phyloP scores from a whole-genome alignment of 64 coral and sea anemone species.

The Porites lutea region DNA sequence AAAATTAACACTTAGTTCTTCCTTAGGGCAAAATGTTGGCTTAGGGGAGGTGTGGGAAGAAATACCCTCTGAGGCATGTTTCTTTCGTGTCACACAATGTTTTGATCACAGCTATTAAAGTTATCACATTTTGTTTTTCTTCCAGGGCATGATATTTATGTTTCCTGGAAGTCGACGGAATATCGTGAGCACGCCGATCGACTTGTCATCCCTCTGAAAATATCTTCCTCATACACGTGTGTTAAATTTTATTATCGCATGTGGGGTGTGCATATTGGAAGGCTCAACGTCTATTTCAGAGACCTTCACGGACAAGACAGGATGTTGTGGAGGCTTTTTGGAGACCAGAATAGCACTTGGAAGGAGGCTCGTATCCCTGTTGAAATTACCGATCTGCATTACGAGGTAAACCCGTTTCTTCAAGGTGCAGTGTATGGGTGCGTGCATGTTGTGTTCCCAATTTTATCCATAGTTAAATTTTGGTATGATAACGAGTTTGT shows the following conservation, averaged over 20 bases:
- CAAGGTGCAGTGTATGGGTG: too few species aligned
- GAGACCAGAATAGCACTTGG: conserved; percentile 36
- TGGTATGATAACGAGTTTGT: too few species aligned
- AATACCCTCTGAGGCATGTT: too few species aligned
- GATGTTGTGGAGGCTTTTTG: conserved; percentile 29
- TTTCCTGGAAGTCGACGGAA: not conserved
- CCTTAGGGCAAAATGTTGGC: too few species aligned
- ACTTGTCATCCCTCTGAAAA: not conserved
- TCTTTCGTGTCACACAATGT: too few species aligned
- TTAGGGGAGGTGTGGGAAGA: too few species aligned
- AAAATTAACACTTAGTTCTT: too few species aligned
- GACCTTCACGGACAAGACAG: conserved; percentile 9
- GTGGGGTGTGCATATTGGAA: conserved; percentile 2
- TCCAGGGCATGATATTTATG: conserved; percentile 1
- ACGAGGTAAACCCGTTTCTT: not conserved
- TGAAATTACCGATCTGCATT: not conserved
- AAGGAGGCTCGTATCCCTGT: conserved; percentile 13
- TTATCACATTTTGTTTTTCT: not conserved
- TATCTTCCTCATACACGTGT: conserved; percentile 2
- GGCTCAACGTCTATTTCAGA: conserved; percentile 37
- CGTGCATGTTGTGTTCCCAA: too few species aligned
- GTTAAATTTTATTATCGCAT: conserved; percentile 36
- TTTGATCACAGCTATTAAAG: too few species aligned
- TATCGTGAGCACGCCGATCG: not conserved
- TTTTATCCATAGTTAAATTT: too few species aligned